Base-by-base conservation (phyloP, 2,888 invertebrate genomes). In the Rhynchonema sp. region DNA sequence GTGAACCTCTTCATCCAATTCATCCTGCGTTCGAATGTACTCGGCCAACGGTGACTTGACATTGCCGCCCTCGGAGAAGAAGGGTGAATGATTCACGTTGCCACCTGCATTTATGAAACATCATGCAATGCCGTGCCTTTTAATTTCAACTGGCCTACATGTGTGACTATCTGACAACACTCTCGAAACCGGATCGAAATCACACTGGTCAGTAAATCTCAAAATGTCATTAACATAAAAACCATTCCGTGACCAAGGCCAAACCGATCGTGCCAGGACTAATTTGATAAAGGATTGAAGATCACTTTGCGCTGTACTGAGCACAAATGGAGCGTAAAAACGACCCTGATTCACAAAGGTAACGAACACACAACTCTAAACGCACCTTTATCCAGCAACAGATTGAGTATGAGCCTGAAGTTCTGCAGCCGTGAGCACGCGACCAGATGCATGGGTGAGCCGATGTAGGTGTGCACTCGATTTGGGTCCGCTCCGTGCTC, bases 401-500 rank as follows among this genome's bases (percentile, higher is more conserved):
- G 38, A 6, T 29, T 13, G 22, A 55, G 28, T 13, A 27, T 26
- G 25, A 66, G 67, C 54, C 64, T 61, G 46, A 70, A 67, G 30
- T 70, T 63, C 46, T 60, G 65, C 26, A 72, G 62, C 1, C 65
- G 66, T 3, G 69, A 68, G 30, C 74, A 72, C 56, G 74, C 72
- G 2, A 74, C 75, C 38, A 76, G 62, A 68, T 76, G 76, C 30
- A 77, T 69, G 1, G 75, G 68, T 0, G 75, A 73, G 23, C 74
- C 73, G 46, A 69, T 70, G 60, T 73, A 73, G 23, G 73, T 74
- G 46, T 75, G 73, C 27, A 67, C 65, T 54, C 74, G 74, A 66
- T 79, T 74, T 62, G 77, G 74, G 61, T 77, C 71, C 22, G 78
- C 78, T 6, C 76, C 76, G 56, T 71, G 69, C 38, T 75, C 72